A percentile compares a stretch with the other conserved stretches of the same genome.
These are phyloP conservation scores for Polyergus mexicanus DNA, from an alignment of 1,140 invertebrate species.

Conservation along the genomic window DNA sequence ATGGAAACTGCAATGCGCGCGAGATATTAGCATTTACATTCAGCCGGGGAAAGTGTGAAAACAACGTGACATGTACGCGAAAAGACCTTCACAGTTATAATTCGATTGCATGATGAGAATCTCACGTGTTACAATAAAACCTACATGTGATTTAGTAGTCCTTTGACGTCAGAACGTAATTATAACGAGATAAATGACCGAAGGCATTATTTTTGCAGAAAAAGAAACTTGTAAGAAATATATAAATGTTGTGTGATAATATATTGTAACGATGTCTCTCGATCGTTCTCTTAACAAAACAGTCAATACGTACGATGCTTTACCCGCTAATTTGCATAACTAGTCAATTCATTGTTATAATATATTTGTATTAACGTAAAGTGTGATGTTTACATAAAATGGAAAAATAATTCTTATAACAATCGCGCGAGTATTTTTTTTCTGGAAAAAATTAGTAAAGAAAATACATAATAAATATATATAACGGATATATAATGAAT, in stretches of 20 bases:
- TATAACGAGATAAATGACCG: slow-evolving; percentile 37
- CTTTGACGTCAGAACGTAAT: slow-evolving; percentile 32
- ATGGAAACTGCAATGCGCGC: slow-evolving; percentile 18
- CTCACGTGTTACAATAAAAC: slow-evolving; percentile 17
- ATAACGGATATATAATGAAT: neutral
- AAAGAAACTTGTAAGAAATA: neutral
- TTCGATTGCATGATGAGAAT: slow-evolving; percentile 27
- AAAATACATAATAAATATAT: neutral
- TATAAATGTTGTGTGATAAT: too few species aligned
- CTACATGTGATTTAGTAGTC: slow-evolving; percentile 49
- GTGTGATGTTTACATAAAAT: neutral
- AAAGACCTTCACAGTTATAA: slow-evolving; percentile 42
- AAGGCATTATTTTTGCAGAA: neutral
- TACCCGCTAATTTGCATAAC: slow-evolving; percentile 15
- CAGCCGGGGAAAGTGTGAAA: slow-evolving; percentile 27
- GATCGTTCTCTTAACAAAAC: neutral
- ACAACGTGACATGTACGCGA: slow-evolving; percentile 9
- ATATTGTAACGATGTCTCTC: neutral
- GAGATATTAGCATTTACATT: slow-evolving; percentile 7
- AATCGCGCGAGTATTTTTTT: neutral
- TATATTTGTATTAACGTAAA: slow-evolving; percentile 6
- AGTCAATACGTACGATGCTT: neutral
- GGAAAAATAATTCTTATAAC: slow-evolving; percentile 18
- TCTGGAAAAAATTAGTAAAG: slow-evolving; percentile 1
- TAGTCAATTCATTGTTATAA: slow-evolving; percentile 11